Evolutionary conservation across 2,888 invertebrate genomes (phyloP).

Genomic region (Chirona hameri): DNA sequence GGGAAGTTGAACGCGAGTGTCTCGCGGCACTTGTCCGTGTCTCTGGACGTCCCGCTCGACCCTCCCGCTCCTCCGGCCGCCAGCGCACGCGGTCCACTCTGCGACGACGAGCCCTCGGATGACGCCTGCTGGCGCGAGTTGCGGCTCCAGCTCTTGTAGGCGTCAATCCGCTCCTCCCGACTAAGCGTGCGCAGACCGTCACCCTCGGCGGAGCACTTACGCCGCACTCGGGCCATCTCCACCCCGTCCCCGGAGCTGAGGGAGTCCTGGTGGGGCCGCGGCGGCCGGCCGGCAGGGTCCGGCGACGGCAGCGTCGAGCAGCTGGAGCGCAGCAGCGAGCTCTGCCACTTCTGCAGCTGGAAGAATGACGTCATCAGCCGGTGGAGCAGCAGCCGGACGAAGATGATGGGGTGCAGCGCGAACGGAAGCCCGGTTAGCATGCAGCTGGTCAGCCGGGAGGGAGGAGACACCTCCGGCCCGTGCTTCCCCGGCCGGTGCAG

Average conservation of each 20-base stretch:
- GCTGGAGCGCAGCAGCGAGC: constrained; percentile 49
- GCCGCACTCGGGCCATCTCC: constrained; percentile 41
- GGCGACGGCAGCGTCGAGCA: constrained; percentile 46
- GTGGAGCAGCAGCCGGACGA: constrained; percentile 55
- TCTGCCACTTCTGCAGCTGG: constrained; percentile 51
- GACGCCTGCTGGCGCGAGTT: constrained; percentile 42
- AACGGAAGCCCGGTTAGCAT: constrained; percentile 51
- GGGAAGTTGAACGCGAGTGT: not conserved
- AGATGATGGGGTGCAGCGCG: constrained; percentile 55
- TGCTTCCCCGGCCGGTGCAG: not conserved
- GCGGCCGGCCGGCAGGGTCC: constrained; percentile 34
- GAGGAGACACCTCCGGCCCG: constrained; percentile 3
- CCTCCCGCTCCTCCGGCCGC: constrained; percentile 29
- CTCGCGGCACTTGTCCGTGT: constrained; percentile 39
- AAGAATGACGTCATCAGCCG: constrained; percentile 54
- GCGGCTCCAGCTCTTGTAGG: constrained; percentile 25
- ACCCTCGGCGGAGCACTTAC: constrained; percentile 45
- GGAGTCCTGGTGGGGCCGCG: constrained; percentile 29
- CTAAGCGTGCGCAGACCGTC: constrained; percentile 45
- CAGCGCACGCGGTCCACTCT: constrained; percentile 41
- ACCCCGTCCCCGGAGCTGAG: constrained; percentile 3
- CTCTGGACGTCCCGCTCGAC: constrained; percentile 43
- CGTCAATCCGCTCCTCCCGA: constrained; percentile 42
- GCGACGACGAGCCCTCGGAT: constrained; percentile 48
- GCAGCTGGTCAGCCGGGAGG: constrained; percentile 42